A percentile compares a stretch with the other conserved stretches of the same genome.
These are phyloP conservation scores for Manduca sexta DNA, from an alignment of 1,140 invertebrate genomes.

Conservation along the genomic window DNA sequence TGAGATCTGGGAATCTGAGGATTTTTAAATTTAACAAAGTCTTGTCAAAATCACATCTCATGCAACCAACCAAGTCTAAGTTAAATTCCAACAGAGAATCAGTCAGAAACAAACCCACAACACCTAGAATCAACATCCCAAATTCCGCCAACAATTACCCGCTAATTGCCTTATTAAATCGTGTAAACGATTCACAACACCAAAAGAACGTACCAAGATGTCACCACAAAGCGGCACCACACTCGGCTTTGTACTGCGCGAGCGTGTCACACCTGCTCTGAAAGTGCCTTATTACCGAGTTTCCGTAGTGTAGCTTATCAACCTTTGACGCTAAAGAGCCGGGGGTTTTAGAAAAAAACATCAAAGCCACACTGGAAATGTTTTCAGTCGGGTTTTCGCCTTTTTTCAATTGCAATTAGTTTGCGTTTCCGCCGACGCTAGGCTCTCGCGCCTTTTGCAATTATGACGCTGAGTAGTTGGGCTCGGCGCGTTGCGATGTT, in stretches of 20 bases:
- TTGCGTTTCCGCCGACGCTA: conserved; percentile 51
- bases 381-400: conserved; percentile 67
- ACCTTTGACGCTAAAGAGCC: conserved; percentile 47
- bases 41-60: no score
- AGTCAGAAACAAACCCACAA: no score
- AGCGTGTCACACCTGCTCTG: conserved; percentile 56
- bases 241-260: conserved; percentile 39
- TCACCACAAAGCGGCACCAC: conserved; percentile 30
- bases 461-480: conserved; percentile 56
- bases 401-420: conserved; percentile 72
- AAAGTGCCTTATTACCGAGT: conserved; percentile 67
- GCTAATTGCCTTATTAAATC: conserved; percentile 1
- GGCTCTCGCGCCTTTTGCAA: conserved; percentile 63
- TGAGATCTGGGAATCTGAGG: no score
- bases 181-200: conserved; percentile 9
- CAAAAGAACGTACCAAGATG: conserved; percentile 46
- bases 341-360: conserved; percentile 53
- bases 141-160: not conserved
- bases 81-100: no score
- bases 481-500: no score
- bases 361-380: conserved; percentile 63
- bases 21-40: no score
- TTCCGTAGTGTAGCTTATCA: conserved; percentile 65
- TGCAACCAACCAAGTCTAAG: no score
- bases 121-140: no score